Evolutionary conservation across 2,797 vertebrate genomes (phyloP).

Genomic region (Cottoperca gobio): DNA sequence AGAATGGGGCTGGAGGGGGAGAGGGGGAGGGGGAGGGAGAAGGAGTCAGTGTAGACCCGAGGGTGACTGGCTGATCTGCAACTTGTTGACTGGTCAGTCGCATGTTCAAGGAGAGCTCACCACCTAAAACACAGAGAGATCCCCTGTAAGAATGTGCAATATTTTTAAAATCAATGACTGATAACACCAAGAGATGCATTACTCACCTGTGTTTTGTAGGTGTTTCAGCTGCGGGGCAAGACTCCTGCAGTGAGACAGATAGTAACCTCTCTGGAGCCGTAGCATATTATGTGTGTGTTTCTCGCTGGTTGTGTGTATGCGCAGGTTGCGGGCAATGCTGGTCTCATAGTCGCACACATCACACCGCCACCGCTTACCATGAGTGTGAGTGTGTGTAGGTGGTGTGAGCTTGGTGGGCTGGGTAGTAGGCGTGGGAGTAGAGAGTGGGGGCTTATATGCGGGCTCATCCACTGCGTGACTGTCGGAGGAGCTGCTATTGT

Average conservation of each 20-base stretch:
- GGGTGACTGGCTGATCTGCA: conserved; percentile 91
- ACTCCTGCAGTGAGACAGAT: conserved; percentile 95
- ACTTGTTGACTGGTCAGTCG: conserved; percentile 91
- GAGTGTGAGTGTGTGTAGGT: conserved; percentile 71
- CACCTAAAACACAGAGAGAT: conserved; percentile 79
- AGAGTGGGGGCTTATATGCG: conserved; percentile 70
- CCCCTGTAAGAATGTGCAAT: neutral
- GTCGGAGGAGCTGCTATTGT: conserved; percentile 64
- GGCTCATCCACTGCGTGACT: conserved; percentile 68
- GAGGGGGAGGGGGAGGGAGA: conserved; percentile 92
- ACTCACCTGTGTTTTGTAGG: conserved; percentile 76
- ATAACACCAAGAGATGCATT: neutral
- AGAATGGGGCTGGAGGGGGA: conserved; percentile 70
- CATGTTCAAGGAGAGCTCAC: conserved; percentile 93
- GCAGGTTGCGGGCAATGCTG: conserved; percentile 97
- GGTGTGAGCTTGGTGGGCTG: conserved; percentile 70
- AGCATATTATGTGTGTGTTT: conserved; percentile 96
- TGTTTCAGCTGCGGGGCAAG: conserved; percentile 85
- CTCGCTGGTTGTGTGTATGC: conserved; percentile 99
- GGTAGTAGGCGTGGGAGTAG: conserved; percentile 52
- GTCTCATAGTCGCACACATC: conserved; percentile 99
- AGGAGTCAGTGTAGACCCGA: conserved; percentile 93
- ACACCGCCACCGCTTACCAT: conserved; percentile 90
- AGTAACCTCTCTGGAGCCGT: conserved; percentile 95
- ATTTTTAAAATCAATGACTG: neutral